Conservation (phyloP, 2,888 invertebrate species). For the Tanaodytes sp. region DNA sequence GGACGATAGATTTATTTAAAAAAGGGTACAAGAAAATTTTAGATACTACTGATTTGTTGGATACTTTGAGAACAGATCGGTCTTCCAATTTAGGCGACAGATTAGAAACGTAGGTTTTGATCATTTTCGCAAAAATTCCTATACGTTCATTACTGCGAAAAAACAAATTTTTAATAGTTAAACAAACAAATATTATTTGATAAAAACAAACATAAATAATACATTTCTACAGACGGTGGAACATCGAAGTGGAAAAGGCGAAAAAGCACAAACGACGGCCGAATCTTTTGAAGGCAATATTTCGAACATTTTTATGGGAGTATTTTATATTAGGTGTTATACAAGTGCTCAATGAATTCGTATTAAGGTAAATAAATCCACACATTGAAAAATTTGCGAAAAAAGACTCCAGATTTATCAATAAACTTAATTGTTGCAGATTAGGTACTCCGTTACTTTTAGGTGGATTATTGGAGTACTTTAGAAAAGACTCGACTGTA, state of each 20-base stretch:
- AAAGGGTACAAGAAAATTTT: too few relatives aligned
- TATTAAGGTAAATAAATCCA: slow-evolving; percentile 63
- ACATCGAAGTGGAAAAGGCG: slow-evolving; percentile 70
- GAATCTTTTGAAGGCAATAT: slow-evolving; percentile 73
- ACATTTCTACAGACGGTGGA: slow-evolving; percentile 75
- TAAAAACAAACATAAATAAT: too few relatives aligned
- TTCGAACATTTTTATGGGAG: slow-evolving; percentile 72
- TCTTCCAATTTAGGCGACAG: slow-evolving; percentile 80
- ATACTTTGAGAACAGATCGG: slow-evolving; percentile 80
- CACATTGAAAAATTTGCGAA: too few relatives aligned
- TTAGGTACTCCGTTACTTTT: slow-evolving; percentile 80
- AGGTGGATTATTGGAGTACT: slow-evolving; percentile 79
- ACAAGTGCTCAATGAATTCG: slow-evolving; percentile 72
- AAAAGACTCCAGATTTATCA: too few relatives aligned
- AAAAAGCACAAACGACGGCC: slow-evolving; percentile 67
- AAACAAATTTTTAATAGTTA: too few relatives aligned
- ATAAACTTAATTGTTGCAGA: too few relatives aligned
- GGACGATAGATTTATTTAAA: too few relatives aligned
- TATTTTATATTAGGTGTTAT: slow-evolving; percentile 72
- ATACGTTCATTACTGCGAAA: too few relatives aligned
- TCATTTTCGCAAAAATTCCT: too few relatives aligned
- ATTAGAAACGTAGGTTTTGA: slow-evolving; percentile 79
- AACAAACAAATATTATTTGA: too few relatives aligned
- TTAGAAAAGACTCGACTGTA: slow-evolving; percentile 69
- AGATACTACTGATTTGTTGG: slow-evolving; percentile 85